Evolutionary conservation across 1,140 invertebrate species (phyloP), one percentile per base, ranked within the genome.

Genomic region (Aleiodes sp.): DNA sequence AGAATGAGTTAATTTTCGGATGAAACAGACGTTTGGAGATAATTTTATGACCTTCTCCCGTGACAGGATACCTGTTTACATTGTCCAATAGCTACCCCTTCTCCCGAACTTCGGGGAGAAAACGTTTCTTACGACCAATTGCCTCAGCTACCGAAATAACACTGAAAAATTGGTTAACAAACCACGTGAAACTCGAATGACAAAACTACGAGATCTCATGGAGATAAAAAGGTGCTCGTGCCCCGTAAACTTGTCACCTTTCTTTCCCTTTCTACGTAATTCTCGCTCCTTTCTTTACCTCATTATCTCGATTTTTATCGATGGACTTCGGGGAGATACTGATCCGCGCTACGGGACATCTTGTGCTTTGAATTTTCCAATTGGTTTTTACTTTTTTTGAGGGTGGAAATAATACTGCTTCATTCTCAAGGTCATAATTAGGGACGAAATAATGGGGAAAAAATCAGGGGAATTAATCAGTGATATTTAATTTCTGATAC

Each of bases 191-290:
- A 24, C 21, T 6, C 0, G 19, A 24, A 21, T 6, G 26, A 52
- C 16, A 52, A 52, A 52, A 19, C 46, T 52, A 52, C 46, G n/a
- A 52, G 46, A 52, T 52, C 21, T 21, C 12, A 24, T 52, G 46
- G 26, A 52, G 46, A 52, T 52, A 52, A 52, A n/a, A 24, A 52
- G 46, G 2, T 26, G 46, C 46, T 52, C 21, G 46, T 52, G 19
- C 16, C 21, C 56, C 10, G 28, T 31, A 59, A 59, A 59, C 56
- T 59, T 29, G 56, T 59, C 56, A 59, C 56, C 24, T 31, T 31
- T 33, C 12, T 33, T 59, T 28, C 24, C 26, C 28, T 59, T 59
- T 59, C 56, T 59, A 1, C 56, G 24, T 31, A 59, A 59, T 59
- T 59, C 29, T n/a, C 24, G 28, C 29, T 31, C n/a, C n/a, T n/a